Base-by-base conservation (phyloP, 2,797 vertebrate genomes). In the Darevskia mixta region DNA sequence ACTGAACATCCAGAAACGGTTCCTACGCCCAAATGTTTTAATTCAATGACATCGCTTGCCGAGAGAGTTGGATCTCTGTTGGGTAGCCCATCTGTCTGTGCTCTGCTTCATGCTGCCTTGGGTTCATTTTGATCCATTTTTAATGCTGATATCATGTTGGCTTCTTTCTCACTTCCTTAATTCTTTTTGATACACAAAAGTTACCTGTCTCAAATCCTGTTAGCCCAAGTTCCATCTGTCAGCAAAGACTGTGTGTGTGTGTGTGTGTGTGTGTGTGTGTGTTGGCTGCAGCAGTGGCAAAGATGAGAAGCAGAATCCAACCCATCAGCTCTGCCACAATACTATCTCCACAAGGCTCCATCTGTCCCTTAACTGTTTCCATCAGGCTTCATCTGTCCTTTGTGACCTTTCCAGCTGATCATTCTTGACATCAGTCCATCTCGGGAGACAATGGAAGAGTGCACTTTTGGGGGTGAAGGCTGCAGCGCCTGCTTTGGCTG, bases 81-180 rank as follows among this genome's bases (percentile, higher is more conserved):
- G 86, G 75, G 35, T 18, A 38, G 5, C 76, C 43, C 86, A 75
- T 29, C 77, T 89, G 20, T 64, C 55, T 69, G n/a, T 43, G 10
- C 13, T 58, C 86, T 25, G 5, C 6, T 32, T 32, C 71, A 29
- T 66, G 81, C 67, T 85, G 18, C 78, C 92, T 64, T 20, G 79
- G n/a, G 25, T 71, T 64, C 58, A 85, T 72, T 61, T 90, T 87
- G 77, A 45, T 3, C 88, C 1, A 17, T 49, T 80, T 86, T 86
- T 81, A 71, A 2, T n/a, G 73, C 8, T 18, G 85, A 0, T 18
- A 17, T 20, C 79, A 0, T 41, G 3, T 35, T 81, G 43, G 0
- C 1, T 91, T 87, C 27, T 55, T 41, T 69, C 15, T 79, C 64
- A 89, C n/a, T 82, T 78, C 83, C 80, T 83, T 89, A 86, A 89